Percentiles rank a stretch among this genome's conserved stretches.
phyloP scores from a whole-genome alignment of 2,888 invertebrate species.

The Gisinianus flammeolus region DNA sequence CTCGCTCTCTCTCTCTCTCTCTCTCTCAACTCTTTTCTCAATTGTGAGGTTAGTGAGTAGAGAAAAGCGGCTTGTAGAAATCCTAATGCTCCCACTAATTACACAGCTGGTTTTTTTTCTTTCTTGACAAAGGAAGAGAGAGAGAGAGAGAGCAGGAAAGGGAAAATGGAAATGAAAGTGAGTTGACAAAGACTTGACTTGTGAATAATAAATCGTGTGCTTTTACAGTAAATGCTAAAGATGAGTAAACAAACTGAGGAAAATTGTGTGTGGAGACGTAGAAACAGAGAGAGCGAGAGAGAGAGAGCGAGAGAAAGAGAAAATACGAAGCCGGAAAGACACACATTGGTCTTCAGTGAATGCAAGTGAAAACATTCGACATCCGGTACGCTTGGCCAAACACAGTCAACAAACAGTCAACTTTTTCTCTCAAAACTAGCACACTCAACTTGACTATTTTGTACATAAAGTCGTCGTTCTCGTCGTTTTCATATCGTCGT shows the following conservation, averaged over 20 bases:
- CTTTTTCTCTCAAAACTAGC: not conserved
- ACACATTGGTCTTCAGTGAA: not conserved
- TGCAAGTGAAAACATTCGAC: constrained; percentile 17
- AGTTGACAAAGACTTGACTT: constrained; percentile 6
- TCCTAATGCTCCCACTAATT: not conserved
- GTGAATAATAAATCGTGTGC: constrained; percentile 32
- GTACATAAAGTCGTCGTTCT: not conserved
- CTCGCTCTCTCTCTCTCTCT: not conserved
- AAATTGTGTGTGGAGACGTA: not conserved
- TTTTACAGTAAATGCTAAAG: constrained; percentile 17
- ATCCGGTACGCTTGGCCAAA: constrained; percentile 15
- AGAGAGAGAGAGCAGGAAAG: not conserved
- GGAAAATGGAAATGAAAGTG: constrained; percentile 1
- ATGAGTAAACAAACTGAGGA: constrained; percentile 12
- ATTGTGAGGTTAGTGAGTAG: not conserved
- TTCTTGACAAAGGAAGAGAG: not conserved
- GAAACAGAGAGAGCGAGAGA: not conserved
- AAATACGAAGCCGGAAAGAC: not conserved
- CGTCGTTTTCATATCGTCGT: no score
- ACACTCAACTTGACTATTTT: not conserved
- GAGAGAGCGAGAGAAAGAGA: not conserved
- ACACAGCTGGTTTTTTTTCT: not conserved
- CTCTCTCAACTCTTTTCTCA: not conserved
- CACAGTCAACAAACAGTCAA: not conserved
- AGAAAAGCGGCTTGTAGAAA: not conserved